Evolutionary conservation across 1,140 invertebrate genomes (phyloP).

Genomic region (Macrotrachela quadricornifera): DNA sequence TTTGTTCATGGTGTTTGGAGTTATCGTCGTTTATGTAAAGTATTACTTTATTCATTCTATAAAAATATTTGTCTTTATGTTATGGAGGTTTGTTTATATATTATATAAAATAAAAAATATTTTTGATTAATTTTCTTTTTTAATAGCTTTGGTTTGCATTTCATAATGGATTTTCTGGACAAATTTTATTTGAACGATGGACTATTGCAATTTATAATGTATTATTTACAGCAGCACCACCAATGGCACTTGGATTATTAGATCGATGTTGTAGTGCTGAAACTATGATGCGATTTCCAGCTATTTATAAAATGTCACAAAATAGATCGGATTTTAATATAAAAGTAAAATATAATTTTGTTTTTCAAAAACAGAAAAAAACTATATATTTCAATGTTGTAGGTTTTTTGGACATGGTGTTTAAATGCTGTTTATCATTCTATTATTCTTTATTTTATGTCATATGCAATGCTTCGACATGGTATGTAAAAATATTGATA

Average conservation of each 20-base stretch:
- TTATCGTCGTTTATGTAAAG: slow-evolving; percentile 81
- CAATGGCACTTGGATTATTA: slow-evolving; percentile 7
- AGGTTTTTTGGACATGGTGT: slow-evolving; percentile 92
- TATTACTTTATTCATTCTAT: slow-evolving; percentile 96
- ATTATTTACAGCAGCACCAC: slow-evolving; percentile 8
- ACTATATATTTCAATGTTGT: slow-evolving; percentile 2
- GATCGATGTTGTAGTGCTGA: neutral
- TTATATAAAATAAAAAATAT: neutral
- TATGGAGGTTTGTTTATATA: slow-evolving; percentile 44
- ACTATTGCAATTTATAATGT: slow-evolving; percentile 93
- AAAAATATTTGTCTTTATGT: slow-evolving; percentile 98
- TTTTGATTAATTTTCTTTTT: neutral
- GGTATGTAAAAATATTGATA: slow-evolving; percentile 15
- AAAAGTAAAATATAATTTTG: neutral
- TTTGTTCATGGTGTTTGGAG: slow-evolving; percentile 98
- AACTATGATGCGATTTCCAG: slow-evolving; percentile 4
- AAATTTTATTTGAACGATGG: slow-evolving; percentile 94
- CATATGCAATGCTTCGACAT: slow-evolving; percentile 46
- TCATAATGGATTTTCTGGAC: slow-evolving; percentile 89
- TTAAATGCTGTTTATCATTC: slow-evolving; percentile 77
- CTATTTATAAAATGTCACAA: slow-evolving; percentile 7
- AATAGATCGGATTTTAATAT: slow-evolving; percentile 8
- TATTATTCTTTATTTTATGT: slow-evolving; percentile 75
- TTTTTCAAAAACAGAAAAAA: neutral
- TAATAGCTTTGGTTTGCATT: slow-evolving; percentile 75